Evolutionary conservation across 1,140 invertebrate species (phyloP), one percentile per base, ranked within the genome.

Genomic region (Tetramorium parvispinum): DNA sequence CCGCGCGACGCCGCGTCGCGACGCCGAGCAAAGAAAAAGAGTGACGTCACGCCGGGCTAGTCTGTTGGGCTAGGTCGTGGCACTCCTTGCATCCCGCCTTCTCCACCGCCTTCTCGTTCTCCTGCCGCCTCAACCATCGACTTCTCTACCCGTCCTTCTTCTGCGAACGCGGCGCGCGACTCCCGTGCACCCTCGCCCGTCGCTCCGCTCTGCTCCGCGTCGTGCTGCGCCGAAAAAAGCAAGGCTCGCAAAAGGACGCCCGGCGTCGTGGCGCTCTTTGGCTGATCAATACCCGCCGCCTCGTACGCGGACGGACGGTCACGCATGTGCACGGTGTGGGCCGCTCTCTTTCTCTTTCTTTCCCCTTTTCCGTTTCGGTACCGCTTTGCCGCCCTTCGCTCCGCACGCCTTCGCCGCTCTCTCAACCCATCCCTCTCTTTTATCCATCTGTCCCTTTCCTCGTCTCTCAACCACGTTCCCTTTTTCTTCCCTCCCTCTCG

Each of bases 181-280:
- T 89, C 86, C 88, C 81, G 46, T 82, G 71, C 76, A 85, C 65
- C 73, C 59, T 76, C 85, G 73, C 63, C 76, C 87, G 76, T 78
- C 55, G 71, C 63, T 32, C 27, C 27, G 27, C 27, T 32, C 2
- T 2, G 27, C 8, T 40, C 70, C 87, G 55, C 46, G 24, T 76
- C 55, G 73, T 63, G 77, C 70, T 87, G 89, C 93, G 94, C 94
- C 93, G 94, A 95, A 95, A 95, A 95, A 95, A 95, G 94, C 93
- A 94, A 95, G 94, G 94, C 94, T 95, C 94, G 92, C 93, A 94
- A 95, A 95, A 95, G 94, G 94, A 95, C 94, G 94, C 94, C 94
- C 93, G 94, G 94, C 94, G 94, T 95, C 94, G 94, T 94, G 93
- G 94, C 94, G 95, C 94, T 95, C 94, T 95, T 95, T 94, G 93